Evolutionary conservation across 2,113 vertebrate genomes (phyloP), one percentile per base, ranked within the genome.

Genomic region (Brachypodius melanocephalos): DNA sequence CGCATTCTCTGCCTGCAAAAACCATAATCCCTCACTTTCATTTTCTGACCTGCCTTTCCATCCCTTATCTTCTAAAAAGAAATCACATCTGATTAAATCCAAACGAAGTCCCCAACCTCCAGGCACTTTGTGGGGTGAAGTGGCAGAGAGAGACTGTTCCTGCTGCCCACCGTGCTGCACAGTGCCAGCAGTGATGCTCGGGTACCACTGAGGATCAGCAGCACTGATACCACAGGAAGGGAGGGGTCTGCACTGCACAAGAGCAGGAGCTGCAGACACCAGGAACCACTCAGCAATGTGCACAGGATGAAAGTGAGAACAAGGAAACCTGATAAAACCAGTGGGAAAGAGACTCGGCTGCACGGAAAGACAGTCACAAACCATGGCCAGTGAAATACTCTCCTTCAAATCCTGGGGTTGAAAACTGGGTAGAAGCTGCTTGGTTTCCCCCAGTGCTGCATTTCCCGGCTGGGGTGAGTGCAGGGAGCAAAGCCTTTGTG

Each of bases 121-220:
- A 77, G 34, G 11, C 36, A 34, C 4, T 2, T 36, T 0, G 1
- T n/a, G 43, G 20, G 22, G 10, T n/a, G 36, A 90, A 79, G 17
- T 32, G 63, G 42, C 34, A 69, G 59, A 74, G 26, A 2, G 1
- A 73, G 24, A 17, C 25, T 58, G 19, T 31, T 49, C 40, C n/a
- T 72, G 20, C 43, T 85, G 38, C 38, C 51, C 1, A 1, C 20
- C 22, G 1, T 6, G 49, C 31, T 0, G 0, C 19, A 5, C 2
- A 8, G 14, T 8, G 32, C 63, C 24, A 31, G 28, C 11, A 3
- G 46, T 24, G 38, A 19, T 46, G 71, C 26, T 15, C 0, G 0
- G 63, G 26, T 84, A n/a, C 68, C 32, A 16, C n/a, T 6, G 55
- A 43, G 36, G 42, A 21, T 18, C 15, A 1, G 38, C 3, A 6